Conservation (phyloP, 2,888 invertebrate species). For the Acrobasis suavella region DNA sequence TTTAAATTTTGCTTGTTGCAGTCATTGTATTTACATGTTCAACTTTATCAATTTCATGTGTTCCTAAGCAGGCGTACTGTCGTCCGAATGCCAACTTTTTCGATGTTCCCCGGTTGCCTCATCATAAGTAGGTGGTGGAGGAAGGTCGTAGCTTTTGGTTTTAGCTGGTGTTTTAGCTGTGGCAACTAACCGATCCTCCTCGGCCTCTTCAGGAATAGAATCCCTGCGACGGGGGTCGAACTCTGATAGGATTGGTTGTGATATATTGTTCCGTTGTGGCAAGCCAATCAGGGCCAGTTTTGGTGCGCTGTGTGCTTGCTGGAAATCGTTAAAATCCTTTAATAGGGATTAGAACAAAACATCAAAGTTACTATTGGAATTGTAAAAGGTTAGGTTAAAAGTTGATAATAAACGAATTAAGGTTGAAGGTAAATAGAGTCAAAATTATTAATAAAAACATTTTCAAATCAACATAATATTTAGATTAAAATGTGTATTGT, state of each 20-base stretch:
- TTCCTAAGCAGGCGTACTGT: constrained; percentile 70
- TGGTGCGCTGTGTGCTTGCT: constrained; percentile 85
- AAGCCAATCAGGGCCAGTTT: constrained; percentile 77
- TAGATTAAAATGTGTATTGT: too few relatives aligned
- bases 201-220: constrained; percentile 85
- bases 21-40: constrained; percentile 16
- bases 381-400: background rate
- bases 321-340: constrained; percentile 35
- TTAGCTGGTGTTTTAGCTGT: constrained; percentile 57
- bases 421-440: too few relatives aligned
- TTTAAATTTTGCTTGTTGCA: background rate
- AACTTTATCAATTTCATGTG: constrained; percentile 23
- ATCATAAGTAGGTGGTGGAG: constrained; percentile 69
- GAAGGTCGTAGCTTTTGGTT: constrained; percentile 65
- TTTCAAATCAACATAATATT: too few relatives aligned
- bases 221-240: constrained; percentile 82
- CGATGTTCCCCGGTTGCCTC: constrained; percentile 70
- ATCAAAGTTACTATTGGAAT: background rate
- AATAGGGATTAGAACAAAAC: background rate
- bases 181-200: constrained; percentile 65
- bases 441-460: too few relatives aligned
- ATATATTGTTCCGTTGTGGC: constrained; percentile 82
- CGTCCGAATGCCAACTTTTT: constrained; percentile 80
- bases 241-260: constrained; percentile 83
- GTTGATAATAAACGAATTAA: too few relatives aligned